Conservation (phyloP, 2,113 vertebrate genomes). For the Dendropsophus ebraccatus region DNA sequence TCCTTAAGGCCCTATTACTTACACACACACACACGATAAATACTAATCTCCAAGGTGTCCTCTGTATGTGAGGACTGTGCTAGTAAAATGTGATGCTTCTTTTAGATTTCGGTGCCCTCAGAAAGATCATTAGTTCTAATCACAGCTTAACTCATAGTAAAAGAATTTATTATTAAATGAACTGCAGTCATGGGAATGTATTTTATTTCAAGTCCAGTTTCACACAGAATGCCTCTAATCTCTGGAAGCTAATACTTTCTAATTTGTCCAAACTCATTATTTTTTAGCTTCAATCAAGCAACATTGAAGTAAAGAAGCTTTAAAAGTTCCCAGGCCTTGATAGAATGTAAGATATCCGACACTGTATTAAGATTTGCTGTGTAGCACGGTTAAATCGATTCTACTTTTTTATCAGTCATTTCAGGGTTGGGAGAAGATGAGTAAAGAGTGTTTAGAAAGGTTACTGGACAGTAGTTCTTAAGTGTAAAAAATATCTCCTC, state of each 20-base stretch:
- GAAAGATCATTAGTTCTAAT: constrained; percentile 10
- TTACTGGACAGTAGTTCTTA: background rate
- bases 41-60: background rate
- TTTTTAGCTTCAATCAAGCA: background rate
- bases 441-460: background rate
- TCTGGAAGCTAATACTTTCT: background rate
- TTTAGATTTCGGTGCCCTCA: background rate
- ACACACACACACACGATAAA: no score
- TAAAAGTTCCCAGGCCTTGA: constrained; percentile 1
- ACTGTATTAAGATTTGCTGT: background rate
- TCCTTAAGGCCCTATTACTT: no score
- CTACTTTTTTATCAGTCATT: background rate
- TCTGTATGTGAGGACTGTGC: no score
- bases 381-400: background rate
- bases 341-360: background rate
- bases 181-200: background rate
- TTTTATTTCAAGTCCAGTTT: constrained; percentile 11
- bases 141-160: background rate
- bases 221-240: background rate
- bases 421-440: background rate
- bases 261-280: background rate
- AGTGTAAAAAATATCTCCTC: background rate
- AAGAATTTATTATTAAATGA: background rate
- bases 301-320: background rate
- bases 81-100: background rate